phyloP scores from a whole-genome alignment of 2,113 vertebrate species.

The Eidolon helvum region DNA sequence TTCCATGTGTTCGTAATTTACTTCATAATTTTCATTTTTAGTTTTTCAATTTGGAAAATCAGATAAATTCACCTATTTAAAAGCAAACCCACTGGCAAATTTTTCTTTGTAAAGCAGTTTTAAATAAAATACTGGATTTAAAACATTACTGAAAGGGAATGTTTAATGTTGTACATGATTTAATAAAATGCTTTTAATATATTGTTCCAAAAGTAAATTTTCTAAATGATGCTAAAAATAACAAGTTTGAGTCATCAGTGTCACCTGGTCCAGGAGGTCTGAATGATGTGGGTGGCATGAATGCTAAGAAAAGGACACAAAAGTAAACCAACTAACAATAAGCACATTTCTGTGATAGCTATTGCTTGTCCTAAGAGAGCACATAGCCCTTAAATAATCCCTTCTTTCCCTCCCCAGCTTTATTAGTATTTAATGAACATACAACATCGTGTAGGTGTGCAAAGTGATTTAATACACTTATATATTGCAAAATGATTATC shows the following conservation, averaged over 20 bases:
- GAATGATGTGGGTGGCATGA: neutral
- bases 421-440: neutral
- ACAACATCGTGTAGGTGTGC: neutral
- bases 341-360: neutral
- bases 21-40: neutral
- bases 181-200: neutral
- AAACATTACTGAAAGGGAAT: neutral
- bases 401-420: neutral
- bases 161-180: neutral
- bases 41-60: conserved; percentile 10
- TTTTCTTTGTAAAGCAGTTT: conserved; percentile 23
- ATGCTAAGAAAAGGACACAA: neutral
- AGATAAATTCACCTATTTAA: neutral
- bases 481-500: neutral
- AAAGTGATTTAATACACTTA: neutral
- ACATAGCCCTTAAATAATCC: neutral
- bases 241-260: neutral
- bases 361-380: accelerated
- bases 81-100: neutral
- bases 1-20: neutral
- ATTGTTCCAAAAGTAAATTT: neutral
- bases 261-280: neutral
- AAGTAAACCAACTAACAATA: neutral
- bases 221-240: neutral
- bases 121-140: conserved; percentile 20